Evolutionary conservation across 2,113 vertebrate genomes (phyloP).

Genomic region (Lagopus muta): DNA sequence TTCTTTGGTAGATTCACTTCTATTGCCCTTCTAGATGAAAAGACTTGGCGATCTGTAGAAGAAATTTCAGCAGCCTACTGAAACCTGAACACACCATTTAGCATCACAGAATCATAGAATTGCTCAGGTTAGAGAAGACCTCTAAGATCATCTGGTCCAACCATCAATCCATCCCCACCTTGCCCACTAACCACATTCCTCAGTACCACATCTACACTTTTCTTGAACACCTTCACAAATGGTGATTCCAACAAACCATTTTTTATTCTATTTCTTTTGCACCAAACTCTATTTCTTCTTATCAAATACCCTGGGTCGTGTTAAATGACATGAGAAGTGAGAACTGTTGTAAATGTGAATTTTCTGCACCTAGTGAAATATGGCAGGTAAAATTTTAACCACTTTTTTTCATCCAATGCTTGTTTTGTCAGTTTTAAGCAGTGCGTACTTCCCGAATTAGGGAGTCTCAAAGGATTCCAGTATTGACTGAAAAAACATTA

Average conservation of each 20-base stretch:
- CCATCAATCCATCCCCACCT: too few relatives aligned
- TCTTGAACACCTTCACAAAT: too few relatives aligned
- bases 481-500: accelerated
- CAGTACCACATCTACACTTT: too few relatives aligned
- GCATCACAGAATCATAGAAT: too few relatives aligned
- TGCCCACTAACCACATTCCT: too few relatives aligned
- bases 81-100: neutral
- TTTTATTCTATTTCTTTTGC: too few relatives aligned
- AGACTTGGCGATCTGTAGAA: accelerated
- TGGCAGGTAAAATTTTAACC: neutral
- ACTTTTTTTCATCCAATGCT: neutral
- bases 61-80: neutral
- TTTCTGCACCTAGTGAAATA: neutral
- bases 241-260: too few relatives aligned
- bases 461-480: neutral
- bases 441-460: neutral
- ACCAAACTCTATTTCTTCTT: neutral
- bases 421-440: neutral
- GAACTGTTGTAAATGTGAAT: neutral
- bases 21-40: neutral
- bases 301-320: accelerated
- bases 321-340: neutral
- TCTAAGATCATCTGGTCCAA: too few relatives aligned
- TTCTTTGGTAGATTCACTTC: neutral
- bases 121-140: too few relatives aligned